Percentiles rank a stretch among this genome's conserved stretches.
Conservation (phyloP, 2,797 vertebrate genomes). For the Okamejei kenojei region DNA sequence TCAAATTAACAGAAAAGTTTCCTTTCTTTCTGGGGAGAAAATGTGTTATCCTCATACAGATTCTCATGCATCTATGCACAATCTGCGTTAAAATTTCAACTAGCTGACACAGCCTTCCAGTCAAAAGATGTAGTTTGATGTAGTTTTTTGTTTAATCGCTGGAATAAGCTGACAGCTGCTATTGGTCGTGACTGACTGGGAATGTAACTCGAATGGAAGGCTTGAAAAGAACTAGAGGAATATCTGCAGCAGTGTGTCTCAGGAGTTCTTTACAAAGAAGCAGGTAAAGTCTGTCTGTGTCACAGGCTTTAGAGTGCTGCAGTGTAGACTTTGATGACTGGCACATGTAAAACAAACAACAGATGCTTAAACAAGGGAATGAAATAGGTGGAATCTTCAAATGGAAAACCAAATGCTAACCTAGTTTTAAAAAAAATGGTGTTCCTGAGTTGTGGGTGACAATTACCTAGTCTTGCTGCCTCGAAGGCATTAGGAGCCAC, state of each 20-base stretch:
- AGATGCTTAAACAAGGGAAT: neutral
- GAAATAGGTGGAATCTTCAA: neutral
- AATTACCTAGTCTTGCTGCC: neutral
- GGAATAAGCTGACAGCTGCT: constrained; percentile 34
- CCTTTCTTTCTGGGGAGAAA: neutral
- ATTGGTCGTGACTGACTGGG: constrained; percentile 20
- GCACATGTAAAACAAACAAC: neutral
- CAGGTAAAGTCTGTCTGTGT: neutral
- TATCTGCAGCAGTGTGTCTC: neutral
- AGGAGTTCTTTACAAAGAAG: neutral
- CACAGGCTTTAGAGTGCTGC: neutral
- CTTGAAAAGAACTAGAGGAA: constrained; percentile 3
- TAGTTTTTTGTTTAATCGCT: neutral
- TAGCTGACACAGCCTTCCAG: constrained; percentile 27
- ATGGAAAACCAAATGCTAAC: neutral
- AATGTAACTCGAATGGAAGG: constrained; percentile 19
- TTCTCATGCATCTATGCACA: constrained; percentile 20
- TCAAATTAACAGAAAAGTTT: neutral
- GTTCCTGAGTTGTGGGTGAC: neutral
- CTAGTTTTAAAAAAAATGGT: neutral
- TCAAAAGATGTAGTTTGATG: constrained; percentile 20
- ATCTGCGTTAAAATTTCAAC: constrained; percentile 22
- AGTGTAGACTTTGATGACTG: neutral
- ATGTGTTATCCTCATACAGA: neutral
- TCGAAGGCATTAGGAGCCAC: neutral